phyloP scores from a whole-genome alignment of 2,797 vertebrate genomes.

The Astyanax mexicanus region DNA sequence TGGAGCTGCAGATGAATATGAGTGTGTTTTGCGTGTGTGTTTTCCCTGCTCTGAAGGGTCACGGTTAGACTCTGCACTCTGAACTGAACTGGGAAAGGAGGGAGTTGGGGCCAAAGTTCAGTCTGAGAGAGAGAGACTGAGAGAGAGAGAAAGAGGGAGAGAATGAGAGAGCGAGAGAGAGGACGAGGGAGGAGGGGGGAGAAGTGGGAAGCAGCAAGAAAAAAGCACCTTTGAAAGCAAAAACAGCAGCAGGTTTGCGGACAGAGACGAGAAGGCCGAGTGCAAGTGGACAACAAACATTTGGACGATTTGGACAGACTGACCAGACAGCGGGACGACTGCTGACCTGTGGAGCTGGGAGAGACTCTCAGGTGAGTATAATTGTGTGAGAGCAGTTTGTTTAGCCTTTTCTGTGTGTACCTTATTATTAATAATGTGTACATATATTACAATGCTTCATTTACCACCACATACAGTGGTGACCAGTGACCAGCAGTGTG shows the following conservation, averaged over 20 bases:
- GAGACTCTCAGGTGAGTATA: slow-evolving; percentile 34
- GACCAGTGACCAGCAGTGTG: not conserved
- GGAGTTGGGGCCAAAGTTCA: slow-evolving; percentile 81
- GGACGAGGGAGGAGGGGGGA: slow-evolving; percentile 73
- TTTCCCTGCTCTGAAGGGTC: slow-evolving; percentile 61
- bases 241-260: slow-evolving; percentile 81
- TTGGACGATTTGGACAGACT: slow-evolving; percentile 15
- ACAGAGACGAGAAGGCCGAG: slow-evolving; percentile 65
- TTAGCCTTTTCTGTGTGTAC: slow-evolving; percentile 55
- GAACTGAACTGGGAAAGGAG: slow-evolving; percentile 70
- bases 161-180: slow-evolving; percentile 69
- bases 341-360: too few species aligned
- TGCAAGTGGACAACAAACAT: slow-evolving; percentile 66
- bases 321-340: not conserved
- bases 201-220: slow-evolving; percentile 67
- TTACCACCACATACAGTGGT: not conserved
- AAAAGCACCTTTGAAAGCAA: slow-evolving; percentile 78
- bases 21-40: slow-evolving; percentile 32
- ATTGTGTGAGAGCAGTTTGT: slow-evolving; percentile 64
- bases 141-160: slow-evolving; percentile 30
- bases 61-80: slow-evolving; percentile 77
- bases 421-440: slow-evolving; percentile 51
- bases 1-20: not conserved
- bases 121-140: slow-evolving; percentile 55
- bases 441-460: not conserved